Evolutionary conservation across 2,797 vertebrate species (phyloP).

Genomic region (Amniataba percoides): DNA sequence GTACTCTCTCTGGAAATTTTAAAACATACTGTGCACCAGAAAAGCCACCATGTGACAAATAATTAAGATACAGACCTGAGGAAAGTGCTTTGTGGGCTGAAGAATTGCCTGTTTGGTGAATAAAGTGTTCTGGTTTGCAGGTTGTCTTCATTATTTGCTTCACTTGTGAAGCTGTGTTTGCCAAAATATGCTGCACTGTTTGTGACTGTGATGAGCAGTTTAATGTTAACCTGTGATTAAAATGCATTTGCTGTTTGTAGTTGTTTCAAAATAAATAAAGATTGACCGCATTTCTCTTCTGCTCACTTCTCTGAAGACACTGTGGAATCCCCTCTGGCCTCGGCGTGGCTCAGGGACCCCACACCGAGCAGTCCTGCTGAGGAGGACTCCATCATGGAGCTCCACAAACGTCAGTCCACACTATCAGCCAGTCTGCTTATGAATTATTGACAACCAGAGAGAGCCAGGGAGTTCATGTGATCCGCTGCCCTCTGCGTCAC

Average conservation of each 20-base stretch:
- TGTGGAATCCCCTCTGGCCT: constrained; percentile 2
- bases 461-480: constrained; percentile 71
- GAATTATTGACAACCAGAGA: constrained; percentile 74
- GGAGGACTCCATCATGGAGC: constrained; percentile 27
- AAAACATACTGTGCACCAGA: background rate
- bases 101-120: too few species aligned
- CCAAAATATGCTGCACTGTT: background rate
- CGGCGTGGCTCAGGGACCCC: background rate
- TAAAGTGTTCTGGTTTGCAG: too few species aligned
- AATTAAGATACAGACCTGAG: background rate
- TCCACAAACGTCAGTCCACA: constrained; percentile 27
- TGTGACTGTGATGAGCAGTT: background rate
- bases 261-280: background rate
- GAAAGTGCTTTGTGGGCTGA: background rate
- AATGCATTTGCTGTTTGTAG: background rate
- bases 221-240: background rate
- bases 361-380: constrained; percentile 7
- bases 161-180: background rate
- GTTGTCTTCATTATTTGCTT: too few species aligned
- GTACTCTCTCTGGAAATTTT: background rate
- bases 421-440: constrained; percentile 47
- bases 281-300: background rate
- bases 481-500: constrained; percentile 68
- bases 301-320: background rate
- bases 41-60: background rate